Percentiles rank a stretch among this genome's conserved stretches.
Evolutionary conservation across 2,888 invertebrate genomes (phyloP).

Genomic region (Xanthia togata): DNA sequence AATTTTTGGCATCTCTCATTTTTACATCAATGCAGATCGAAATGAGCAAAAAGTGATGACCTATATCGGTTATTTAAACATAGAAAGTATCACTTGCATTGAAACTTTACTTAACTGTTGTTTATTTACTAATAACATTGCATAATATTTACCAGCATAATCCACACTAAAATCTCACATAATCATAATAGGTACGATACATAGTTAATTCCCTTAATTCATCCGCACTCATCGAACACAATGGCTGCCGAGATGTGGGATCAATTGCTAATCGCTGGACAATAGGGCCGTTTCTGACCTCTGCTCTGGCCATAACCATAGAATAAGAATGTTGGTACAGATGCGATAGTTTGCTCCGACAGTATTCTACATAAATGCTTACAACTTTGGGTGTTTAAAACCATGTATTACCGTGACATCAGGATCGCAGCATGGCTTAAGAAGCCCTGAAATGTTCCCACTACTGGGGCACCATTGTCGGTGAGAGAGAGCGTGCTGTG

Average conservation of each 20-base stretch:
- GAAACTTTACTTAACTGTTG: not conserved
- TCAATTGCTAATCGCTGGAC: slow-evolving; percentile 69
- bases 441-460: not conserved
- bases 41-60: no score
- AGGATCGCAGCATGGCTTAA: no score
- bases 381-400: not conserved
- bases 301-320: slow-evolving; percentile 54
- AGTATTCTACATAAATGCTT: not conserved
- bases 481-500: not conserved
- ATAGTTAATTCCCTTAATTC: slow-evolving; percentile 23
- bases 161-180: not conserved
- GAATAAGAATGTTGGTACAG: slow-evolving; percentile 1
- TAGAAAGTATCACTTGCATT: no score
- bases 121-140: not conserved
- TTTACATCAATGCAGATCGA: not conserved
- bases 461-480: not conserved
- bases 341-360: not conserved
- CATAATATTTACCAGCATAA: not conserved
- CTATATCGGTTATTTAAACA: not conserved
- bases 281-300: slow-evolving; percentile 62
- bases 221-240: slow-evolving; percentile 59
- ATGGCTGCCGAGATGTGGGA: slow-evolving; percentile 62
- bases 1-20: not conserved
- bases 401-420: not conserved
- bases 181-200: slow-evolving; percentile 23